A percentile compares a stretch with the other conserved stretches of the same genome.
Evolutionary conservation across 1,140 invertebrate genomes (phyloP).

Genomic region (Drosophila lacteicornis): DNA sequence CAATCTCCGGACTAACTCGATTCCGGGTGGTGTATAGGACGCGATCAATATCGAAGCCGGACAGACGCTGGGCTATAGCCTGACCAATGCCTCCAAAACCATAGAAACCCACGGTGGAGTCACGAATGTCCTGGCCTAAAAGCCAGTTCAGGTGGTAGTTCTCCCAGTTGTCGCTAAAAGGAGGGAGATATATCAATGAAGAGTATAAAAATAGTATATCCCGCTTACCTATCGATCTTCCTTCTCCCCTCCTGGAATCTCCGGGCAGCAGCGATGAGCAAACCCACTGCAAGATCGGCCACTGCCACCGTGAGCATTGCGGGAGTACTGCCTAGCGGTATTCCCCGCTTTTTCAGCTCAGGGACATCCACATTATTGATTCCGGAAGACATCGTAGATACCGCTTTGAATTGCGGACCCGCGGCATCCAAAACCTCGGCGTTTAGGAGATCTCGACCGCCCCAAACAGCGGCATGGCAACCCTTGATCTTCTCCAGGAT

Average conservation of each 20-base stretch:
- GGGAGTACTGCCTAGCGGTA: slow-evolving; percentile 95
- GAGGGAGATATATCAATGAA: slow-evolving; percentile 29
- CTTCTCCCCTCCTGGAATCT: slow-evolving; percentile 91
- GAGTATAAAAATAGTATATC: neutral
- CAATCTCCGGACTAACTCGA: slow-evolving; percentile 87
- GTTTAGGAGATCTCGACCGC: slow-evolving; percentile 90
- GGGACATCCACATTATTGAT: slow-evolving; percentile 91
- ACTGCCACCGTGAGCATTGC: slow-evolving; percentile 95
- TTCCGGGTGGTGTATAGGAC: slow-evolving; percentile 91
- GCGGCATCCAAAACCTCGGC: slow-evolving; percentile 89
- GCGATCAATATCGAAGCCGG: slow-evolving; percentile 89
- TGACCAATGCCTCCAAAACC: slow-evolving; percentile 94
- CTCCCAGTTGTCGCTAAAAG: slow-evolving; percentile 91
- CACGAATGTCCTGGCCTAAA: slow-evolving; percentile 92
- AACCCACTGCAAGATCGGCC: slow-evolving; percentile 93
- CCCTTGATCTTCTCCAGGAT: slow-evolving; percentile 88
- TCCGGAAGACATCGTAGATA: slow-evolving; percentile 96
- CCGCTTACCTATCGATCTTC: slow-evolving; percentile 84
- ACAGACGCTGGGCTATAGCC: slow-evolving; percentile 89
- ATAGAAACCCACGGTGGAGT: slow-evolving; percentile 94
- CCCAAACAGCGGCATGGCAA: slow-evolving; percentile 89
- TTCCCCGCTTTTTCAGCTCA: slow-evolving; percentile 89
- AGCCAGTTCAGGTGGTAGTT: slow-evolving; percentile 94
- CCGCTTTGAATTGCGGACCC: slow-evolving; percentile 91
- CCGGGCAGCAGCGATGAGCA: slow-evolving; percentile 85